Base-by-base conservation (phyloP, 2,888 invertebrate genomes). In the Brachypterus glaber region DNA sequence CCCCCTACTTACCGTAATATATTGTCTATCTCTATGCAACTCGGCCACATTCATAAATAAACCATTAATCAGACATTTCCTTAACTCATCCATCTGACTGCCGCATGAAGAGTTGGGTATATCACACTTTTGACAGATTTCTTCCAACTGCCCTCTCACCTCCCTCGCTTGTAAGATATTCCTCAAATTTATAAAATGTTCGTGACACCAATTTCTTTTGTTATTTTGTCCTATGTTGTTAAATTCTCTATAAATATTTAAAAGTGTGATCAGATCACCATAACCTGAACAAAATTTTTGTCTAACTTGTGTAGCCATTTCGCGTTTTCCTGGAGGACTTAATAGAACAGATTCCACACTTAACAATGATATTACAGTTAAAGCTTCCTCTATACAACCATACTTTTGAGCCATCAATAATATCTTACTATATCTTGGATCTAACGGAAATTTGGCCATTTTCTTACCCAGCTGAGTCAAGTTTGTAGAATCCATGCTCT, bases 361-460 rank as follows among this genome's bases (percentile, higher is more conserved):
- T 38, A 97, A 66, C 31, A 92, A 66, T 0, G 96, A 81, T 17
- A 97, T 80, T 43, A 96, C 76, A 47, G 83, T 89, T 37, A 96
- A 63, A 31, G 87, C 77, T 70, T 86, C 87, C 49, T 84, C 82
- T 53, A 86, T 67, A 57, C 88, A 88, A 13, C 77, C 77, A 52
- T 77, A 82, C 41, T 82, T 77, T 9, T 79, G 74, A 0, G 93
- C 85, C 8, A 80, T 72, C 1, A 93, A 62, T 5, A 50, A 29
- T 4, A 86, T 74, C 68, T 85, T 90, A 3, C 89, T 77, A 60
- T 84, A 83, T 48, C 82, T 77, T 0, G 97, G 96, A 62, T 96
- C 93, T 24, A 97, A 71, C 0, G 97, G 97, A 63, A 93, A 93
- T 9, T 77, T 73, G 0, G 89, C 77, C 90, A 96, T 91, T 57